Percentiles rank a stretch among this genome's conserved stretches.
These are phyloP conservation scores for Carterocephalus palaemon DNA, from an alignment of 2,888 invertebrate species.

Conservation along the genomic window DNA sequence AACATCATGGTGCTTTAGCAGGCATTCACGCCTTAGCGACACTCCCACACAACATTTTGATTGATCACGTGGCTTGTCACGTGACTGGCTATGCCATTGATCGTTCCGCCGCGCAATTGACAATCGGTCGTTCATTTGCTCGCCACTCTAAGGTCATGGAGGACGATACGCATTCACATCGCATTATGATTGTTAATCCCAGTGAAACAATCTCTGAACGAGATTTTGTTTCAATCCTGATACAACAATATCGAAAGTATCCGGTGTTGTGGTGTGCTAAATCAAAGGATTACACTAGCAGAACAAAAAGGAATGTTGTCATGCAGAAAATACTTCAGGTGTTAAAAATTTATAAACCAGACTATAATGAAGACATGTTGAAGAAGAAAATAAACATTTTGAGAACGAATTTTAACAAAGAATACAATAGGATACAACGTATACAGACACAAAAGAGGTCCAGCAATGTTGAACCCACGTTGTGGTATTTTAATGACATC, in stretches of 20 bases:
- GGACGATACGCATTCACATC: background rate
- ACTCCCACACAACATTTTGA: too few relatives aligned
- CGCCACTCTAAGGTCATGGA: background rate
- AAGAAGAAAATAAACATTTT: conserved; percentile 23
- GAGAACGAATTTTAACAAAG: conserved; percentile 23
- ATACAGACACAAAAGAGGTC: background rate
- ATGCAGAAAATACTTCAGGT: conserved; percentile 11
- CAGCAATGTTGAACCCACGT: background rate
- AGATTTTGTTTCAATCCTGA: conserved; percentile 15
- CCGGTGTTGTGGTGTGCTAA: conserved; percentile 19
- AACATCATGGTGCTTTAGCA: too few relatives aligned
- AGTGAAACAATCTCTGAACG: background rate
- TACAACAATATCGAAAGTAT: conserved; percentile 14
- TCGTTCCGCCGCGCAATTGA: conserved; percentile 6
- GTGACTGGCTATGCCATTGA: background rate
- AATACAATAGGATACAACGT: conserved; percentile 11
- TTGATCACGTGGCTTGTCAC: background rate
- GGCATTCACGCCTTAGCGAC: too few relatives aligned
- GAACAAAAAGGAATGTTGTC: conserved; percentile 6
- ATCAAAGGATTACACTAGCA: conserved; percentile 17
- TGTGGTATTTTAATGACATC: conserved; percentile 10
- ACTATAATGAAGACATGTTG: conserved; percentile 15
- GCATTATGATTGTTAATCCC: background rate
- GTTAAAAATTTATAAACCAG: conserved; percentile 17
- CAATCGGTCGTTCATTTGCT: conserved; percentile 4